Percentiles rank a stretch among this genome's conserved stretches.
Conservation (phyloP, 2,797 vertebrate genomes). For the Betta splendens region DNA sequence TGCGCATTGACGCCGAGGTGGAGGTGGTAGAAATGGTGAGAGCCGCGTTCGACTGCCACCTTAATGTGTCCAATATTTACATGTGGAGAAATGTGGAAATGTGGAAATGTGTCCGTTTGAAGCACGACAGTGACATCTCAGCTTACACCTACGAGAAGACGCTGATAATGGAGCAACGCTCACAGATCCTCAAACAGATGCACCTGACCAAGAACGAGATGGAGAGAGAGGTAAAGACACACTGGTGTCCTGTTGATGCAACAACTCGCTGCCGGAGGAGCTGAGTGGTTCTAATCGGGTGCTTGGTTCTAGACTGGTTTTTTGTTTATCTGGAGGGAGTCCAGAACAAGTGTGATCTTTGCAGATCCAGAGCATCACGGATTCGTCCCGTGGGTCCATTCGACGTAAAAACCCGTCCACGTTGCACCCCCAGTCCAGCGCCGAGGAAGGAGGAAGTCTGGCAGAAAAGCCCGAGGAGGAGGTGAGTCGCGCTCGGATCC, state of each 20-base stretch:
- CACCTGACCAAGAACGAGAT: constrained; percentile 97
- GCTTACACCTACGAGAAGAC: constrained; percentile 99
- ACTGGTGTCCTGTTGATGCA: no score
- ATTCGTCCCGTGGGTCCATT: constrained; percentile 95
- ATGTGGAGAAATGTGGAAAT: no score
- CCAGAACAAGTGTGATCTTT: not conserved
- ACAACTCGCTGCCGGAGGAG: no score
- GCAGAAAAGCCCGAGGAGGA: constrained; percentile 92
- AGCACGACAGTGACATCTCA: constrained; percentile 95
- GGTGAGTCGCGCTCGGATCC: no score
- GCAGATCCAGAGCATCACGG: constrained; percentile 98
- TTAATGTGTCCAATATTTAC: no score
- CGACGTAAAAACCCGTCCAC: constrained; percentile 90
- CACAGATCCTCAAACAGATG: constrained; percentile 98
- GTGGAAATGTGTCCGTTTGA: constrained; percentile 11
- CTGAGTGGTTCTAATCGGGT: constrained; percentile 8
- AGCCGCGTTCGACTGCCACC: constrained; percentile 32
- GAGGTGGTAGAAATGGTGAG: constrained; percentile 99
- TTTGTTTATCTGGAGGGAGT: constrained; percentile 1
- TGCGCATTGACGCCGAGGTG: constrained; percentile 92
- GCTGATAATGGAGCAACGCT: constrained; percentile 94
- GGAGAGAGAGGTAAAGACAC: constrained; percentile 96
- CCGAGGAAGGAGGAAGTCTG: constrained; percentile 84
- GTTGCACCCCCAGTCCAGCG: constrained; percentile 81
- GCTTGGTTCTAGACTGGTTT: constrained; percentile 34